Base-by-base conservation (phyloP, 2,888 invertebrate genomes). In the Platycheirus albimanus region DNA sequence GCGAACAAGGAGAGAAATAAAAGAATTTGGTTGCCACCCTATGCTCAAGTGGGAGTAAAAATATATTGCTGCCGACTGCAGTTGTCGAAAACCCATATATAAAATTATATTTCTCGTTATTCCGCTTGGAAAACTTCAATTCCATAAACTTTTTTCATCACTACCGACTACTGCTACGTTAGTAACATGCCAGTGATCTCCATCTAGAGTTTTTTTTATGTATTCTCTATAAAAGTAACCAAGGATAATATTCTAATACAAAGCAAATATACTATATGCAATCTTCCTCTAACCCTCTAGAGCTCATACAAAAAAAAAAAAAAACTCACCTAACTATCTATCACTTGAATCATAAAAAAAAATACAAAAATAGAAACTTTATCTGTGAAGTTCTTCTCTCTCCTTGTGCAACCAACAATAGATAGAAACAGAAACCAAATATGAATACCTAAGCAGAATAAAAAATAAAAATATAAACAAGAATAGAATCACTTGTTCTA, bases 401-500 rank as follows among this genome's bases (percentile, higher is more conserved):
- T 67, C 30, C 30, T 74, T 79, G 72, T 69, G 61, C 47, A 79
- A 63, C 74, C n/a, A 54, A 20, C 54, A 54, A 69, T 24, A 24
- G 24, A 72, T 61, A 45, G 51, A 66, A 61, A 66, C 58, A 58
- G 51, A 72, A 56, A 67, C 51, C 51, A 69, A 67, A 61, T 61
- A 63, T 63, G 66, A 79, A 72, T 67, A 58, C 58, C 15, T 58
- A 67, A 79, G 72, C 67, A 54, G 33, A 69, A 56, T 19, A 56
- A 45, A 19, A 28, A 13, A 33, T 13, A 45, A 30, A 49, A 36
- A 38, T 11, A 33, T 66, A 41, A 43, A 43, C 38, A 24, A 49
- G 19, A 56, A 54, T 30, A 63, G 49, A 80, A 28, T 41, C 74
- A 80, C 69, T 74, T 74, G 74, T 69, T 74, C 79, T 75, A 75